These are phyloP conservation scores for Tiaroga cobitis DNA, from an alignment of 2,797 vertebrate species.

Conservation along the genomic window DNA sequence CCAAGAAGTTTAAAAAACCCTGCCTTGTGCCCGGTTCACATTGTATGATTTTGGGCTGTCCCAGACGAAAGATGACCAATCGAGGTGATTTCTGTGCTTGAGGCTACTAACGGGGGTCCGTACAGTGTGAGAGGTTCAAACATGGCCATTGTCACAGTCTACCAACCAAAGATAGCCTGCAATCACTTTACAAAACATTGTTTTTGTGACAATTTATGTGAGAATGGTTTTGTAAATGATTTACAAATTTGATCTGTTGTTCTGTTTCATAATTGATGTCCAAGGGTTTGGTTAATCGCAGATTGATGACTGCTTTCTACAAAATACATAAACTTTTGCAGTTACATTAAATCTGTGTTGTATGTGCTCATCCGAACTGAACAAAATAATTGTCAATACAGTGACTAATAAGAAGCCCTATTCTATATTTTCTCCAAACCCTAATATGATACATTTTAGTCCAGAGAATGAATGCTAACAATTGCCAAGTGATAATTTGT, in stretches of 20 bases:
- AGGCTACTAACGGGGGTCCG: no score
- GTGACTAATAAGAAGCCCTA: not conserved
- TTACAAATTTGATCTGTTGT: not conserved
- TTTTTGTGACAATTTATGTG: no score
- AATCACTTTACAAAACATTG: no score
- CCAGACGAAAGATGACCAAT: no score
- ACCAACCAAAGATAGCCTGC: no score
- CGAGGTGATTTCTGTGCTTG: no score
- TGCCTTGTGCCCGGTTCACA: not conserved
- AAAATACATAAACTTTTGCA: no score
- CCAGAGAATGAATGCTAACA: not conserved
- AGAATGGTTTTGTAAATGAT: no score
- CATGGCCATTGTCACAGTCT: no score
- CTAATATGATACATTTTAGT: not conserved
- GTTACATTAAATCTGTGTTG: not conserved
- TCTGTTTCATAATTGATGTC: not conserved
- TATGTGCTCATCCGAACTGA: not conserved
- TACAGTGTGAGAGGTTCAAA: no score
- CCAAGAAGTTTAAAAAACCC: not conserved
- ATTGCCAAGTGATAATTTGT: not conserved
- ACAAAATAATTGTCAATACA: not conserved
- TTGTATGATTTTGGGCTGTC: no score
- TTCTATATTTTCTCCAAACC: not conserved
- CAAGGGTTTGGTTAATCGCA: not conserved
- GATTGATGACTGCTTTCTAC: not conserved